Evolutionary conservation across 2,113 vertebrate genomes (phyloP).

Genomic region (Macrotis lagotis): DNA sequence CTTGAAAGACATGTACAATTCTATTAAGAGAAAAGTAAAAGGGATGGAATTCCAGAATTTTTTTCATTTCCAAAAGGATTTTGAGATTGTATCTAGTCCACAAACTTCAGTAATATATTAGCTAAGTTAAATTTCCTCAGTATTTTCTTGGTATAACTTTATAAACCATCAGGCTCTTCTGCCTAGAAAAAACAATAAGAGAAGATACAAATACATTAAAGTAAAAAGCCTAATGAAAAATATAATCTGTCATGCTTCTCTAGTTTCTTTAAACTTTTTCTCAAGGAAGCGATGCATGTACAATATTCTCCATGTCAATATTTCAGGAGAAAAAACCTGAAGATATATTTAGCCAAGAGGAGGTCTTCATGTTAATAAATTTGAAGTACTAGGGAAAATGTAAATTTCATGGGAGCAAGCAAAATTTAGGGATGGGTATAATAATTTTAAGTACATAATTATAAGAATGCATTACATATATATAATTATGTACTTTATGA

Average conservation of each 20-base stretch:
- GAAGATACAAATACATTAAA: not conserved
- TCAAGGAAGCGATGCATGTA: not conserved
- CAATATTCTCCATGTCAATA: not conserved
- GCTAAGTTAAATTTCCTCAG: not conserved
- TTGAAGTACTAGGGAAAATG: not conserved
- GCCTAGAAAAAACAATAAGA: not conserved
- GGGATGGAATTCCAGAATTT: not conserved
- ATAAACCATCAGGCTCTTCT: not conserved
- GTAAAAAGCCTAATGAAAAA: not conserved
- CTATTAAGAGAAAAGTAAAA: not conserved
- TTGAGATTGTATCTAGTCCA: not conserved
- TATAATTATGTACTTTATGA: not conserved
- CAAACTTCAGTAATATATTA: not conserved
- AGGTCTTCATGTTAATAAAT: not conserved
- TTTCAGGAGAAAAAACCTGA: not conserved
- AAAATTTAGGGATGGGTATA: not conserved
- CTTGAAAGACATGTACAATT: not conserved
- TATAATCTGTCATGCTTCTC: not conserved
- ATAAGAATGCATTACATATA: not conserved
- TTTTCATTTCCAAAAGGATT: not conserved
- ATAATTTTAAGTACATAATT: not conserved
- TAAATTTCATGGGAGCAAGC: not conserved
- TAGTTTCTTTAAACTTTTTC: not conserved
- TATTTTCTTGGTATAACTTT: no score
- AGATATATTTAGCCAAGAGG: not conserved